Evolutionary conservation across 2,888 invertebrate species (phyloP).

Genomic region (Stenotaenia linearis): DNA sequence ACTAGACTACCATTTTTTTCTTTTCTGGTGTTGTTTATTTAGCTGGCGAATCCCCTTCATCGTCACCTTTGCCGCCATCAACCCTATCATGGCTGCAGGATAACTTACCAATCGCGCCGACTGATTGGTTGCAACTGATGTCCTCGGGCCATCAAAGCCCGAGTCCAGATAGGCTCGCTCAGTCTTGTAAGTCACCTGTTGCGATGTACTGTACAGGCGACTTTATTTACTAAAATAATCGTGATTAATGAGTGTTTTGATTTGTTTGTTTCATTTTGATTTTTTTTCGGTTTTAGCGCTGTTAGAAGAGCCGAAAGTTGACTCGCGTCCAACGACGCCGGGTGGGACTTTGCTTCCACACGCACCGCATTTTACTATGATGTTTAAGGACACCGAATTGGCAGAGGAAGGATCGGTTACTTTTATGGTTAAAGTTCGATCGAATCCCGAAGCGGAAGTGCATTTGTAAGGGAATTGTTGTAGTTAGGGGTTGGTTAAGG

Average conservation of each 20-base stretch:
- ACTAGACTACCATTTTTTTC: background rate
- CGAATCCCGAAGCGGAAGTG: constrained; percentile 81
- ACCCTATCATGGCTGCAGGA: constrained; percentile 79
- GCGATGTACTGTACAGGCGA: background rate
- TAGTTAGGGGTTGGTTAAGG: background rate
- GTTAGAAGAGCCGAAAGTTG: constrained; percentile 62
- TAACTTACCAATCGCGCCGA: constrained; percentile 72
- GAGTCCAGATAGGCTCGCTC: background rate
- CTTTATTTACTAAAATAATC: no score
- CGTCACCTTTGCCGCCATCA: constrained; percentile 52
- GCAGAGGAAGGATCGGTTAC: constrained; percentile 77
- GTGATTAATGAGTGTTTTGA: no score
- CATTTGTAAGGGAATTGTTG: constrained; percentile 67
- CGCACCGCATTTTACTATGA: constrained; percentile 75
- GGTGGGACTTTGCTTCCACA: constrained; percentile 64
- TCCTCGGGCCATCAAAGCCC: constrained; percentile 54
- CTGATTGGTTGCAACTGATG: constrained; percentile 64
- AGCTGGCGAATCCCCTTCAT: constrained; percentile 50
- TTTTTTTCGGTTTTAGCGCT: constrained; percentile 54
- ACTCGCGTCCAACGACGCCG: constrained; percentile 62
- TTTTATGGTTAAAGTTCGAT: constrained; percentile 81
- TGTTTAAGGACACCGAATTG: constrained; percentile 79
- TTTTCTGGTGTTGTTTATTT: constrained; percentile 60
- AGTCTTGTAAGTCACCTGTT: background rate
- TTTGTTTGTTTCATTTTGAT: constrained; percentile 1